Conservation (phyloP, 2,797 vertebrate species). For the Carduelis carduelis region DNA sequence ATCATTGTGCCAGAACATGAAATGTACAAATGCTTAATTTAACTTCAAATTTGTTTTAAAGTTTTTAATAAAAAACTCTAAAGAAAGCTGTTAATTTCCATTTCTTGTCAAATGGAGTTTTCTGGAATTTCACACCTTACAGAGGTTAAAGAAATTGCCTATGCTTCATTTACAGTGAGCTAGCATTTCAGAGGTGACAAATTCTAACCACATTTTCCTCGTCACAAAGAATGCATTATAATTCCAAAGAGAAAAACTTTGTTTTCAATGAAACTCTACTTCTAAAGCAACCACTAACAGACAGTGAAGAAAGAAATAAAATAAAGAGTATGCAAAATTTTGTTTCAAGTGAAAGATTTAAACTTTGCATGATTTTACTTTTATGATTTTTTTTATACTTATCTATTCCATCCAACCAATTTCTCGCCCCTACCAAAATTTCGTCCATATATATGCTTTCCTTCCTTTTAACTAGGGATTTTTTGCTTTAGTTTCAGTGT, state of each 20-base stretch:
- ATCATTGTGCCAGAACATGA: not conserved
- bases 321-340: not conserved
- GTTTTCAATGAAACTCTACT: not conserved
- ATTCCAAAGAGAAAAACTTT: not conserved
- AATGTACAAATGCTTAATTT: not conserved
- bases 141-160: not conserved
- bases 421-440: not conserved
- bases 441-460: not conserved
- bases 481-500: not conserved
- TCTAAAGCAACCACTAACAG: not conserved
- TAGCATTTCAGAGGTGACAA: not conserved
- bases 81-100: not conserved
- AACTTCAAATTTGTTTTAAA: not conserved
- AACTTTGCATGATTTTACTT: not conserved
- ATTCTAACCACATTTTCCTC: not conserved
- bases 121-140: not conserved
- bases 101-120: not conserved
- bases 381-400: not conserved
- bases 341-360: not conserved
- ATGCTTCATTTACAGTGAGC: not conserved
- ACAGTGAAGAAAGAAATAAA: not conserved
- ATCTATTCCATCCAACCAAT: not conserved
- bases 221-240: not conserved
- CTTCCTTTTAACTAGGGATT: not conserved
- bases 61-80: not conserved